Evolutionary conservation across 2,113 vertebrate genomes (phyloP).

Genomic region (Gymnogyps californianus): DNA sequence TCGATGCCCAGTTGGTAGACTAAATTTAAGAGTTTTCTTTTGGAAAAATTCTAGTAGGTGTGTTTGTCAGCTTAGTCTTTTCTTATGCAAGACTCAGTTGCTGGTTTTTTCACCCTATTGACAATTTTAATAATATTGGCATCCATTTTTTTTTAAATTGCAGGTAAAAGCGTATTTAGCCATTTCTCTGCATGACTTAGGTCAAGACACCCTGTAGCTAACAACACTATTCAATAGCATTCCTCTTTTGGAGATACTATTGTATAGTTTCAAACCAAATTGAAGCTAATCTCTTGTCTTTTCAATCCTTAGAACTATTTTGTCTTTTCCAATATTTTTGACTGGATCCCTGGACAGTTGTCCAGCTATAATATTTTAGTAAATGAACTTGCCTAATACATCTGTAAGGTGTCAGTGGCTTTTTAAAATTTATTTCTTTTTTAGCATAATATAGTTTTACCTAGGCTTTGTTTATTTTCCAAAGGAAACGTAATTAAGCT

Average conservation of each 20-base stretch:
- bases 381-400: background rate
- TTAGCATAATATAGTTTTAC: background rate
- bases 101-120: constrained; percentile 10
- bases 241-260: constrained; percentile 2
- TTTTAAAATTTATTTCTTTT: background rate
- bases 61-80: background rate
- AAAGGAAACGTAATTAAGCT: background rate
- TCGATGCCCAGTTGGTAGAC: background rate
- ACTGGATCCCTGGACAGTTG: constrained; percentile 25
- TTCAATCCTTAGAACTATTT: constrained; percentile 1
- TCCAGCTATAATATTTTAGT: constrained; percentile 2
- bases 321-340: constrained; percentile 20
- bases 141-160: background rate
- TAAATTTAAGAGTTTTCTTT: background rate
- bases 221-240: background rate
- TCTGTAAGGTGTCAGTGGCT: background rate
- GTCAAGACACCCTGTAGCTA: background rate
- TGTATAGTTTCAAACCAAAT: constrained; percentile 9
- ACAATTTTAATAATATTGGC: constrained; percentile 19
- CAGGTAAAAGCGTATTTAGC: constrained; percentile 15
- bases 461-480: background rate
- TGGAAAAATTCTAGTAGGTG: background rate
- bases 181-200: constrained; percentile 35
- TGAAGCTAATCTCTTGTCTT: constrained; percentile 27
- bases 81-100: background rate